Conservation (phyloP, 2,888 invertebrate genomes). For the Heliconius aoede region DNA sequence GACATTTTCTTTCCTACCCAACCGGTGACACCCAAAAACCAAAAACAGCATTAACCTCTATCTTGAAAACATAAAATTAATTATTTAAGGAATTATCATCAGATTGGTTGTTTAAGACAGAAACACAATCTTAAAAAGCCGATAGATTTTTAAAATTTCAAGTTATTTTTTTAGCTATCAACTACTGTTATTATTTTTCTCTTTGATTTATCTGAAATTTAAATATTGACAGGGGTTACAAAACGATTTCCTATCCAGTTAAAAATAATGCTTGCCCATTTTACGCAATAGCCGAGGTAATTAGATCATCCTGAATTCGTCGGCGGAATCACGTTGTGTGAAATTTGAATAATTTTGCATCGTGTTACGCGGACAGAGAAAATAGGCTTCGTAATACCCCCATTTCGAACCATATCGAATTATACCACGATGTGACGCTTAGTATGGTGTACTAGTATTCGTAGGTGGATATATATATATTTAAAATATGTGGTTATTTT, state of each 20-base stretch:
- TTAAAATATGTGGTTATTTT: no score
- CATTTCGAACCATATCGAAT: conserved; percentile 13
- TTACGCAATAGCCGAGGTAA: conserved; percentile 47
- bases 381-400: conserved; percentile 31
- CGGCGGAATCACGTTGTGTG: conserved; percentile 58
- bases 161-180: background rate
- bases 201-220: background rate
- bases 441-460: background rate
- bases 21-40: no score
- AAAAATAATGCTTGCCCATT: conserved; percentile 42
- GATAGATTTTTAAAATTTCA: background rate
- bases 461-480: background rate
- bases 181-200: background rate
- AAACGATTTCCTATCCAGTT: conserved; percentile 37
- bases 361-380: conserved; percentile 54
- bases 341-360: conserved; percentile 69
- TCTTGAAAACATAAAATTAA: no score
- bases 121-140: background rate
- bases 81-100: no score
- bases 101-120: no score
- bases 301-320: conserved; percentile 51
- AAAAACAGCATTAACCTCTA: no score
- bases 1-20: no score
- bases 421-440: background rate
- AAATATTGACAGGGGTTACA: conserved; percentile 29